Evolutionary conservation across 2,113 vertebrate species (phyloP).

Genomic region (Lipophrys pholis): DNA sequence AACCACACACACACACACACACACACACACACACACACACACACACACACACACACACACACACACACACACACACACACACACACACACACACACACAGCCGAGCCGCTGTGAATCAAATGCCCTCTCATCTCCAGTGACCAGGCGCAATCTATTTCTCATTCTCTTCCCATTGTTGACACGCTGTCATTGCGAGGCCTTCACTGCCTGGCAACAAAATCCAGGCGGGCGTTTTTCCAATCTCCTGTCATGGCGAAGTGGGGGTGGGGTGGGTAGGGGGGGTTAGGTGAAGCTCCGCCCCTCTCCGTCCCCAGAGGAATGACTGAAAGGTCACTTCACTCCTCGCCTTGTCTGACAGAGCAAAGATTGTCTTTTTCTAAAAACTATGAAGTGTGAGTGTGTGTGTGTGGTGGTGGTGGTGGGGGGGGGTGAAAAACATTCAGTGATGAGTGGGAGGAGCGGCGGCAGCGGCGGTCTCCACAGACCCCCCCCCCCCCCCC

Average conservation of each 20-base stretch:
- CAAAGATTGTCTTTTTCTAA: conserved; percentile 66
- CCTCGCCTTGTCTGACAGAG: conserved; percentile 53
- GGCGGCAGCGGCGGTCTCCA: conserved; percentile 14
- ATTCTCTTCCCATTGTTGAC: conserved; percentile 72
- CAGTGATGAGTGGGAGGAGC: conserved; percentile 45
- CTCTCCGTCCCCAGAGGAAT: conserved; percentile 48
- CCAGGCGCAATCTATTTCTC: conserved; percentile 64
- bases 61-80: too few species aligned
- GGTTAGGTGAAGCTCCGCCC: conserved; percentile 47
- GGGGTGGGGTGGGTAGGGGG: not conserved
- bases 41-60: too few species aligned
- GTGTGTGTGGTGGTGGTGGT: conserved; percentile 2
- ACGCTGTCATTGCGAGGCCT: conserved; percentile 60
- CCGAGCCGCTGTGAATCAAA: conserved; percentile 23
- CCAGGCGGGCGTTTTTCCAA: conserved; percentile 59
- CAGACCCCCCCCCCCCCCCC: conserved; percentile 5
- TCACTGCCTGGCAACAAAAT: conserved; percentile 73
- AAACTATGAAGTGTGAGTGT: conserved; percentile 23
- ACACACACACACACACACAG: not conserved
- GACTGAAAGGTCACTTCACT: conserved; percentile 79
- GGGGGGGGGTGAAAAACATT: conserved; percentile 30
- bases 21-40: too few species aligned
- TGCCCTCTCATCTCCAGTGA: conserved; percentile 44
- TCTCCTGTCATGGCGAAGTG: conserved; percentile 37
- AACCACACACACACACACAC: too few species aligned